Base-by-base conservation (phyloP, 1,140 invertebrate genomes). In the Camponotus vicinus region DNA sequence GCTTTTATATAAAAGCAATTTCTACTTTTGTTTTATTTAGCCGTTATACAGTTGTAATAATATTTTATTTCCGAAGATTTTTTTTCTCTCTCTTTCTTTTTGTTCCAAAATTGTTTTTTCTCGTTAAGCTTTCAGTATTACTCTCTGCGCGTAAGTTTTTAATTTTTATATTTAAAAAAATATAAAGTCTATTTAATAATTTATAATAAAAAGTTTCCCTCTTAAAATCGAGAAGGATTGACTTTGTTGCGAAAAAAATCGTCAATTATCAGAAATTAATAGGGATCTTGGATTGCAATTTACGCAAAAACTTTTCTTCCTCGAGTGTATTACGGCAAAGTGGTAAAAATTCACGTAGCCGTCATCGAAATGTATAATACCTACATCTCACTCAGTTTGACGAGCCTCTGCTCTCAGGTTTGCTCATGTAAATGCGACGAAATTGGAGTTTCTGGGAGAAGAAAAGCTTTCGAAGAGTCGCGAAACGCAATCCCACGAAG, bases 401-500 rank as follows among this genome's bases (percentile, higher is more conserved):
- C 55, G 69, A 83, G 57, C 69, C 79, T 61, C 69, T 42, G 69
- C 79, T 83, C 40, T 83, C 69, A 83, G 79, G 55, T 83, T 83
- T 83, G 69, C 69, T 42, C 69, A 83, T 83, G 79, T 83, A 83
- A 75, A 83, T 83, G 79, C 69, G 45, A 75, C 69, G 69, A 63
- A 83, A 83, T 83, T 83, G 79, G 69, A 75, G 69, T 83, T 83
- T 83, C 69, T 83, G 69, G 27, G 42, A 63, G 79, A 75, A 83
- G 79, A 83, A 85, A 85, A 67, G 75, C 82, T 85, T 18, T 77
- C 73, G 82, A 55, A 32, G 13, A 75, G 69, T 75, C 55, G 69
- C 79, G 69, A 75, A 55, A 37, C 61, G 37, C 40, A 61, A 18
- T 27, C 66, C 55, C 59, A 27, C 42, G 40, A 7, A 83, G 71